Evolutionary conservation across 2,797 vertebrate genomes (phyloP), one percentile per base, ranked within the genome.

Genomic region (Sphenopsis melanotis): DNA sequence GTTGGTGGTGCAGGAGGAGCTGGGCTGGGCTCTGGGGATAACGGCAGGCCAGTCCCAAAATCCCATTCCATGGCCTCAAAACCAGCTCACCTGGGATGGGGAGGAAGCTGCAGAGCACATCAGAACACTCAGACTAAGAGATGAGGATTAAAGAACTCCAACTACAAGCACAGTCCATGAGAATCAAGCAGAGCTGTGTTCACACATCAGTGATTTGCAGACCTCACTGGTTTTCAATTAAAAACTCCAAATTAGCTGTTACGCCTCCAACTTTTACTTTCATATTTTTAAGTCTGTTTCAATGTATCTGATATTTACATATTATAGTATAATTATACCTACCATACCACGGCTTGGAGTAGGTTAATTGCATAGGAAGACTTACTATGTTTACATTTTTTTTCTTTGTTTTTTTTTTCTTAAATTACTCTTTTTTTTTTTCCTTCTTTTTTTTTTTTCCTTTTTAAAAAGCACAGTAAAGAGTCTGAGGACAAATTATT

Each of bases 401-500:
- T n/a, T 30, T 5, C 8, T 10, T 47, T 49, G 2, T 3, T 26
- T 44, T 47, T 30, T 55, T 53, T 55, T 41, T 34, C 95, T 97
- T 97, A 97, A 97, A 97, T 98, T 96, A 95, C 93, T 93, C 85
- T 42, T 6, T 50, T 96, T 6, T 96, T 53, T 46, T 41, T 95
- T 97, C 49, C 75, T 77, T 52, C 65, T 59, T 59, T 17, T 88
- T 77, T 52, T 61, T 59, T 55, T 27, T 11, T 83, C 83, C 96
- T 97, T 77, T 70, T 89, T 91, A 97, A 98, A 98, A 97, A 97
- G 97, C 97, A 98, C 97, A 98, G 98, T 98, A 98, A 98, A 98
- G 98, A 99, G 98, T 98, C 99, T 98, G 98, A 99, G 98, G 98
- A 98, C 98, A 98, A 98, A 99, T 99, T 99, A 99, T 99, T 99